Percentiles rank a stretch among this genome's conserved stretches.
Evolutionary conservation across 2,113 vertebrate species (phyloP).

Genomic region (Eptatretus burgeri): DNA sequence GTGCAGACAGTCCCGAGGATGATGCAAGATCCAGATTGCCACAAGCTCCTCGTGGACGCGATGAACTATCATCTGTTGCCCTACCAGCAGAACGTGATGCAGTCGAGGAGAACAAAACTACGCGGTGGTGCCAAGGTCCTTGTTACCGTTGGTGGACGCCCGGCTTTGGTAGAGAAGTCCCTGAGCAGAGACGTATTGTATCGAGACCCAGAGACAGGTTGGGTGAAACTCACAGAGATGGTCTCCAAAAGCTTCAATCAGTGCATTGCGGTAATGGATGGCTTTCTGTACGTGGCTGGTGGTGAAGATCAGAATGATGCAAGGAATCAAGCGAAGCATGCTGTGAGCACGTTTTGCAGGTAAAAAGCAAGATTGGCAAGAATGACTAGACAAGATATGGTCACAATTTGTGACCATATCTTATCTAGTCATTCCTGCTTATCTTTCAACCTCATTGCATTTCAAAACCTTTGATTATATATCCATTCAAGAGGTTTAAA

Average conservation of each 20-base stretch:
- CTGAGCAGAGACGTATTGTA: conserved; percentile 85
- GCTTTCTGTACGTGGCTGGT: conserved; percentile 82
- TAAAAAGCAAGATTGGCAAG: conserved; percentile 14
- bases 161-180: conserved; percentile 78
- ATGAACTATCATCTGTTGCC: conserved; percentile 97
- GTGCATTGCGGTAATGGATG: conserved; percentile 73
- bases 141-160: conserved; percentile 64
- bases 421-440: too few species aligned
- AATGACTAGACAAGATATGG: too few species aligned
- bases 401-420: too few species aligned
- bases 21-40: conserved; percentile 90
- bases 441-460: too few species aligned
- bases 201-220: conserved; percentile 57
- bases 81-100: conserved; percentile 78
- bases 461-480: too few species aligned
- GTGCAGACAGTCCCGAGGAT: conserved; percentile 77
- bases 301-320: conserved; percentile 98
- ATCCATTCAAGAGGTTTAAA: too few species aligned
- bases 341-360: conserved; percentile 97
- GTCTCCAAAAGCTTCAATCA: conserved; percentile 96
- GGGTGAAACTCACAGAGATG: conserved; percentile 86
- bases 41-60: conserved; percentile 77
- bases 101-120: conserved; percentile 85
- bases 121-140: conserved; percentile 63
- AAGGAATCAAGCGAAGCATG: conserved; percentile 92